Evolutionary conservation across 2,888 invertebrate genomes (phyloP).

Genomic region (Dyspetes luteomarginatus): DNA sequence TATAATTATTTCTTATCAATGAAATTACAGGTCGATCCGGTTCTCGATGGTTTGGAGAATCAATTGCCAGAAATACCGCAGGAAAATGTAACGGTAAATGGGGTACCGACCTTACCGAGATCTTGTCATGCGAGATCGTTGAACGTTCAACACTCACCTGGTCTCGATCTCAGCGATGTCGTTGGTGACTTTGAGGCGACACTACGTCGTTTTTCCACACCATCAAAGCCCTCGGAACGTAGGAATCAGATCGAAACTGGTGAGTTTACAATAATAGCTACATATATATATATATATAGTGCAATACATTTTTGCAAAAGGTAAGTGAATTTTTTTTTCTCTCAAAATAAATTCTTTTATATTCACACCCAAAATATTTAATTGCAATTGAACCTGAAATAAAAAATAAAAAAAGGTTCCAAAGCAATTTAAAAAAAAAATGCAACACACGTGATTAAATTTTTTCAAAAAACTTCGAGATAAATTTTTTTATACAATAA

Average conservation of each 20-base stretch:
- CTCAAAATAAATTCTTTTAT: too few species aligned
- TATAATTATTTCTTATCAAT: neutral
- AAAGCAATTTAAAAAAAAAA: neutral
- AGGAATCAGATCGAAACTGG: conserved; percentile 62
- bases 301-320: too few species aligned
- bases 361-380: too few species aligned
- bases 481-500: neutral
- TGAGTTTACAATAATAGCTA: conserved; percentile 50
- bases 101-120: conserved; percentile 71
- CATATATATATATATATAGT: neutral
- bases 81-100: conserved; percentile 72
- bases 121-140: conserved; percentile 66
- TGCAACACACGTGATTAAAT: neutral
- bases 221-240: conserved; percentile 64
- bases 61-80: conserved; percentile 75
- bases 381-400: too few species aligned
- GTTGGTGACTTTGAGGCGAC: conserved; percentile 90
- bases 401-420: neutral
- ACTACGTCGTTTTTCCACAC: conserved; percentile 84
- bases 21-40: conserved; percentile 75
- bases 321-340: too few species aligned
- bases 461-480: neutral
- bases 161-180: conserved; percentile 83
- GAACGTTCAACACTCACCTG: conserved; percentile 71
- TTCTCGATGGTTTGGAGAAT: conserved; percentile 71